Conservation (phyloP, 2,797 vertebrate species). For the Toxotes lorentzi region DNA sequence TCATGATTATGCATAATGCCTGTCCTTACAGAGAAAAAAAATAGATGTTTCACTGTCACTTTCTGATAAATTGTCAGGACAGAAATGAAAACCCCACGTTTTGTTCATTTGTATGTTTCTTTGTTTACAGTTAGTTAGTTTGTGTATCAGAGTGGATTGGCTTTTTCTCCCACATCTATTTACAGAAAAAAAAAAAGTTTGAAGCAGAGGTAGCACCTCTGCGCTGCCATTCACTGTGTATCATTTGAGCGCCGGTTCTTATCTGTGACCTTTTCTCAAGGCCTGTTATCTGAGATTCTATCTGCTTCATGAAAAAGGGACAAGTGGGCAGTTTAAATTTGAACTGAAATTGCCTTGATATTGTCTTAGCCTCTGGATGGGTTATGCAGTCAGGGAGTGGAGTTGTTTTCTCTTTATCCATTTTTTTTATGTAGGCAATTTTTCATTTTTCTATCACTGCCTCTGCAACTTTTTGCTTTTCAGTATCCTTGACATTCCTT, state of each 20-base stretch:
- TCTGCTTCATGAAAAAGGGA: slow-evolving; percentile 78
- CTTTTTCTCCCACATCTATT: slow-evolving; percentile 30
- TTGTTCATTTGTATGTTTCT: slow-evolving; percentile 12
- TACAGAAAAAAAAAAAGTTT: slow-evolving; percentile 23
- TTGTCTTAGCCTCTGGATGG: slow-evolving; percentile 77
- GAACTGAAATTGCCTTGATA: slow-evolving; percentile 84
- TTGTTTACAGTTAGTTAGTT: slow-evolving; percentile 15
- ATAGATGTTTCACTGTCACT: slow-evolving; percentile 7
- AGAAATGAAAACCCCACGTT: slow-evolving; percentile 19
- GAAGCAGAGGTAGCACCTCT: slow-evolving; percentile 45
- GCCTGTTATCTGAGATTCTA: slow-evolving; percentile 75
- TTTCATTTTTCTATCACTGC: slow-evolving; percentile 68
- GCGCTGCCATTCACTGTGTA: slow-evolving; percentile 51
- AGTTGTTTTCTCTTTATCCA: slow-evolving; percentile 68
- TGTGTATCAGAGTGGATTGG: slow-evolving; percentile 28
- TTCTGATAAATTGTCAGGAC: slow-evolving; percentile 29
- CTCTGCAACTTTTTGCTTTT: slow-evolving; percentile 38
- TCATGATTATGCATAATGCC: slow-evolving; percentile 15
- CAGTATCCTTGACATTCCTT: slow-evolving; percentile 59
- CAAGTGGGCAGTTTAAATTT: slow-evolving; percentile 82
- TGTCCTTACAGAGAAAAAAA: background rate
- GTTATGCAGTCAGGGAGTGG: slow-evolving; percentile 61
- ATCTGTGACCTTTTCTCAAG: slow-evolving; percentile 82
- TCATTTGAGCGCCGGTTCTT: slow-evolving; percentile 68
- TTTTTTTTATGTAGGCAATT: slow-evolving; percentile 60